Conservation (phyloP, 2,888 invertebrate genomes). For the Athalia cordata region DNA sequence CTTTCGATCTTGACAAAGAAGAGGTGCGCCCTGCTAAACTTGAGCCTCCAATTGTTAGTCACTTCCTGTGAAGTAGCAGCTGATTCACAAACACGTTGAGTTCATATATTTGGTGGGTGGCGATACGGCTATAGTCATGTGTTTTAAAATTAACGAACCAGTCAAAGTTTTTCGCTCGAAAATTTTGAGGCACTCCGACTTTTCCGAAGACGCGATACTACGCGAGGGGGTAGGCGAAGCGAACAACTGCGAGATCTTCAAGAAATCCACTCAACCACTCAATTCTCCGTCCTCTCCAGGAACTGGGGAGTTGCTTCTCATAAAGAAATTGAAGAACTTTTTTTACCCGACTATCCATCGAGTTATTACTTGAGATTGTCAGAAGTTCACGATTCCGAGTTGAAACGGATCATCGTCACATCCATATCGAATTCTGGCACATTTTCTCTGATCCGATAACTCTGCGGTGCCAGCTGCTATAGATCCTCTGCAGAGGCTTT, state of each 20-base stretch:
- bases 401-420: neutral
- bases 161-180: neutral
- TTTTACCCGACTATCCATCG: constrained; percentile 1
- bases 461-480: no score
- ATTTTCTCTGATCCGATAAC: neutral
- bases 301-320: neutral
- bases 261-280: neutral
- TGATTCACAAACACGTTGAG: neutral
- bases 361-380: constrained; percentile 10
- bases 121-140: neutral
- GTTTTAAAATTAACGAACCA: neutral
- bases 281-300: constrained; percentile 7
- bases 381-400: neutral
- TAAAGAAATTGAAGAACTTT: constrained; percentile 32
- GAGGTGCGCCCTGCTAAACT: constrained; percentile 23
- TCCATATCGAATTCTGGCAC: neutral
- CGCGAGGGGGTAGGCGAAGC: neutral
- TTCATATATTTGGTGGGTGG: neutral
- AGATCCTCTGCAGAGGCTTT: no score
- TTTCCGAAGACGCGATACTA: neutral
- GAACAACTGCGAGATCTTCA: no score
- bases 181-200: neutral
- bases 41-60: constrained; percentile 21
- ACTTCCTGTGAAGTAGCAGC: constrained; percentile 15
- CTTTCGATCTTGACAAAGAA: constrained; percentile 2